Conservation (phyloP, 2,888 invertebrate species). For the Leptura quadrifasciata region DNA sequence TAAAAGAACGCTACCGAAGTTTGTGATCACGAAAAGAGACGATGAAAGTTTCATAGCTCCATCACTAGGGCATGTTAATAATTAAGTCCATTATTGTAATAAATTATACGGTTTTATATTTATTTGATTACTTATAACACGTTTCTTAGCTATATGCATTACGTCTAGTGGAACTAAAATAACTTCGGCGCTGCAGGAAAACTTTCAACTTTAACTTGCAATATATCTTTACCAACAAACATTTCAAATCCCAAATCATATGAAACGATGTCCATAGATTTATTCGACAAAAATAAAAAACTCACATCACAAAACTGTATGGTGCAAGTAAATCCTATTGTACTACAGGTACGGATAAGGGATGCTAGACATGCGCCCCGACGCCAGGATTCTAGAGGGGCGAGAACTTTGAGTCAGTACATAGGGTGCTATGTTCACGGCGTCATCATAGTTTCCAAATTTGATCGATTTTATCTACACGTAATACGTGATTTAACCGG, state of each 20-base stretch:
- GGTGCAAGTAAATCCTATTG: conserved; percentile 34
- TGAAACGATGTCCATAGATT: conserved; percentile 1
- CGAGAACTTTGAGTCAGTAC: conserved; percentile 68
- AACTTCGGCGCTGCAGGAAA: conserved; percentile 2
- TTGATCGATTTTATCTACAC: conserved; percentile 61
- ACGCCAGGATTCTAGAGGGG: conserved; percentile 66
- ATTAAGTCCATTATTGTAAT: too few relatives aligned
- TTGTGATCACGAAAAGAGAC: too few relatives aligned
- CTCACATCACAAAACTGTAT: conserved; percentile 24
- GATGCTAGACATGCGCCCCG: conserved; percentile 63
- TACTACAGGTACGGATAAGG: conserved; percentile 63
- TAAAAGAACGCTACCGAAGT: too few relatives aligned
- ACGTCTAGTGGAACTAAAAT: background rate
- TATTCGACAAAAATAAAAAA: conserved; percentile 22
- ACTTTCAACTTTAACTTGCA: conserved; percentile 7
- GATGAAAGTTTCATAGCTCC: too few relatives aligned
- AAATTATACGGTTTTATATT: background rate
- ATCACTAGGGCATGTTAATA: too few relatives aligned
- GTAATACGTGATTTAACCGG: conserved; percentile 36
- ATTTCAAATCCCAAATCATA: conserved; percentile 13
- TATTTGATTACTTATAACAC: background rate
- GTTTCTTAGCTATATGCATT: background rate
- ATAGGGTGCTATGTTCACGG: conserved; percentile 67
- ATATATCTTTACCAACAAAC: conserved; percentile 13
- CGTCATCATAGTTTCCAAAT: conserved; percentile 63